Evolutionary conservation across 2,888 invertebrate genomes (phyloP).

Genomic region (Drosophila lutescens): DNA sequence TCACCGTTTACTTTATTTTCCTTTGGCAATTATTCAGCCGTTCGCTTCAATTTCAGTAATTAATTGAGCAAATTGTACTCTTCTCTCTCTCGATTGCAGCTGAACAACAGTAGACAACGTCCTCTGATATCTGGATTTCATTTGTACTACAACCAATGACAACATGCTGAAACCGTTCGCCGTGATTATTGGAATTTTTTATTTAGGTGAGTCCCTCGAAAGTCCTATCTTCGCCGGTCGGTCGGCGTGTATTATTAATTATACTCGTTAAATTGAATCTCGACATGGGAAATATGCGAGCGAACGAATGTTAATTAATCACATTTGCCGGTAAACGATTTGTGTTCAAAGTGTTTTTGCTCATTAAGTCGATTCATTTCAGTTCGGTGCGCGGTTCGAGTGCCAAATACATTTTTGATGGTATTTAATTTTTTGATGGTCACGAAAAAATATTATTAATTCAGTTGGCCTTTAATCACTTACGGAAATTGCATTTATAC

Average conservation of each 20-base stretch:
- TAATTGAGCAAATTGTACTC: constrained; percentile 50
- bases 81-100: constrained; percentile 45
- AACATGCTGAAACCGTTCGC: constrained; percentile 77
- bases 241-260: constrained; percentile 54
- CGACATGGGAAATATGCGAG: constrained; percentile 50
- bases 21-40: constrained; percentile 31
- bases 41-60: constrained; percentile 48
- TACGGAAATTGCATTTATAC: neutral
- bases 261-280: constrained; percentile 58
- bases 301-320: constrained; percentile 51
- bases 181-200: constrained; percentile 79
- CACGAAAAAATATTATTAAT: constrained; percentile 7
- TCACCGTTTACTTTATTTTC: constrained; percentile 25
- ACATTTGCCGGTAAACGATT: constrained; percentile 53
- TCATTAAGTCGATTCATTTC: constrained; percentile 40
- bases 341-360: constrained; percentile 33
- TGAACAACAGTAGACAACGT: constrained; percentile 50
- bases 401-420: constrained; percentile 35
- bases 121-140: constrained; percentile 40
- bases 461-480: constrained; percentile 15
- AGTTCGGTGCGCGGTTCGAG: constrained; percentile 13
- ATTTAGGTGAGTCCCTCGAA: constrained; percentile 74
- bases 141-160: constrained; percentile 66
- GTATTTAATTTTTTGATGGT: constrained; percentile 7
- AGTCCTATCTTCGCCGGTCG: constrained; percentile 5